Evolutionary conservation across 2,797 vertebrate species (phyloP).

Genomic region (Phoebastria nigripes): DNA sequence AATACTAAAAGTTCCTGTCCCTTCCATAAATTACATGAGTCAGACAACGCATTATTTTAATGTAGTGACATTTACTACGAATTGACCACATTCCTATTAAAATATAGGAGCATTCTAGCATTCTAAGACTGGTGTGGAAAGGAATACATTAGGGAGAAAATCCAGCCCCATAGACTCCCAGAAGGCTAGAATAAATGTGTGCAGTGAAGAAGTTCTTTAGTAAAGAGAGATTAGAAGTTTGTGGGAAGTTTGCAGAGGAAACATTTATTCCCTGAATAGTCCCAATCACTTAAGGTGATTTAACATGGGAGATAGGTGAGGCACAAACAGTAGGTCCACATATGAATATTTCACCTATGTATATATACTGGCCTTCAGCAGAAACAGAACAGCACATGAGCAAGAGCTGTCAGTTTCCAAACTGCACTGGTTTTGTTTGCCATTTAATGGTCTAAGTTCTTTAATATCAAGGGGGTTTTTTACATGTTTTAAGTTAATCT

Average conservation of each 20-base stretch:
- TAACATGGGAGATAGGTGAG: neutral
- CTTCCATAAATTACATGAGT: neutral
- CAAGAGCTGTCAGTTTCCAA: neutral
- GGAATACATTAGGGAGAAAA: neutral
- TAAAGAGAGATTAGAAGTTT: neutral
- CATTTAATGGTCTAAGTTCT: neutral
- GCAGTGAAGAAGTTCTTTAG: neutral
- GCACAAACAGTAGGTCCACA: neutral
- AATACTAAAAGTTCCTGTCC: neutral
- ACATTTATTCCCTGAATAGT: neutral
- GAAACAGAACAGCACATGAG: neutral
- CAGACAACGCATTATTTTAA: neutral
- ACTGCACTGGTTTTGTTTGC: neutral
- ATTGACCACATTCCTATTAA: neutral
- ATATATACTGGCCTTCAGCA: neutral
- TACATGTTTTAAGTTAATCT: neutral
- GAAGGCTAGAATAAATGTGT: neutral
- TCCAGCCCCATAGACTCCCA: neutral
- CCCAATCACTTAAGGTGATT: fast-evolving
- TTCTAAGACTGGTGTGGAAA: neutral
- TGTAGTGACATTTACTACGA: neutral
- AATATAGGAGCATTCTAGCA: neutral
- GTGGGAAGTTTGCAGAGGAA: neutral
- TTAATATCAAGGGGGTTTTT: fast-evolving
- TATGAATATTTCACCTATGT: neutral